These are phyloP conservation scores for Benitochromis conjunctus DNA, from an alignment of 2,113 vertebrate species.

Conservation along the genomic window DNA sequence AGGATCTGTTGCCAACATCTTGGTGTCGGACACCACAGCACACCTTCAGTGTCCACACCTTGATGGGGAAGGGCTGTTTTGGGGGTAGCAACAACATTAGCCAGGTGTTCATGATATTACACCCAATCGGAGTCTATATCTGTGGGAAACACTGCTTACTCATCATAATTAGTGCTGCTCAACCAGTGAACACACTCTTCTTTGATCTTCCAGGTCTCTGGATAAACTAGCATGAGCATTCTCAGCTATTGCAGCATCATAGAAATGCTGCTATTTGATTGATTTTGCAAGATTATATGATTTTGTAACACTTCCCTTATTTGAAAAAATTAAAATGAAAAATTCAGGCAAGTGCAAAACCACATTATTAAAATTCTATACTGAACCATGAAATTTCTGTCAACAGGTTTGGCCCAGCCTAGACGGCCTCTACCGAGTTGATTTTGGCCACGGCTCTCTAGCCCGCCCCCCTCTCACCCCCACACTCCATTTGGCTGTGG, in stretches of 20 bases:
- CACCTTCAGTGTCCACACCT: neutral
- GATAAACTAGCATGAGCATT: rapidly evolving
- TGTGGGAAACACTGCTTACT: neutral
- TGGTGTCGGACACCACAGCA: neutral
- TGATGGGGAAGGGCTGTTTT: neutral
- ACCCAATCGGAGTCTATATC: neutral
- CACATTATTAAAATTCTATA: neutral
- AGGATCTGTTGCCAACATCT: too few relatives aligned
- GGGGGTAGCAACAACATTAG: neutral
- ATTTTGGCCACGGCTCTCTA: neutral
- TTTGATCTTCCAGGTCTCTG: neutral
- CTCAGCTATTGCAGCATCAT: neutral
- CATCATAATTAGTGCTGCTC: neutral
- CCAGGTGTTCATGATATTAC: neutral
- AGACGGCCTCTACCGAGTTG: neutral
- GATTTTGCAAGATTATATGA: neutral
- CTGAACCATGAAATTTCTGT: neutral
- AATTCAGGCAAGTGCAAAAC: neutral
- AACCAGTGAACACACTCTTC: neutral
- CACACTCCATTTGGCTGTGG: neutral
- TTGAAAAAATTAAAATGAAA: neutral
- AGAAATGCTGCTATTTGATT: neutral
- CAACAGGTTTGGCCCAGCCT: neutral
- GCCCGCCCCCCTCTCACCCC: neutral
- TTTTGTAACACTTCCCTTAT: neutral